A percentile compares a stretch with the other conserved stretches of the same genome.
Evolutionary conservation across 1,140 invertebrate genomes (phyloP).

Genomic region (Philotrypesis tridentata): DNA sequence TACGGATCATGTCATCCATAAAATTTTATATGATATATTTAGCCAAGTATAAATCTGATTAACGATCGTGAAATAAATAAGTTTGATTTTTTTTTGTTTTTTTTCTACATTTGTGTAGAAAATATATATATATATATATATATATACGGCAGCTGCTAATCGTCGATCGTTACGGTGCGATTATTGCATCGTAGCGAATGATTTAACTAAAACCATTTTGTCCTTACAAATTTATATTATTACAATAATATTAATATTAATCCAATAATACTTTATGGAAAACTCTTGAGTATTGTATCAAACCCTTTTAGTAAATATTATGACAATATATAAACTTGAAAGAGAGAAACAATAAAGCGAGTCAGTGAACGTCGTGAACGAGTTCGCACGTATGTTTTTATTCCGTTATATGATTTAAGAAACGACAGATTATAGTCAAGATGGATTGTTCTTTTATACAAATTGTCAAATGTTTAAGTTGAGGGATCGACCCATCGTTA

Average conservation of each 20-base stretch:
- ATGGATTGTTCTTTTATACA: slow-evolving; percentile 64
- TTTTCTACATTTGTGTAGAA: slow-evolving; percentile 33
- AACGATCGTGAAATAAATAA: background rate
- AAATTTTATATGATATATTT: slow-evolving; percentile 39
- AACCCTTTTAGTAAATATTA: slow-evolving; percentile 48
- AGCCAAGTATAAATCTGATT: background rate
- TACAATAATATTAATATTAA: slow-evolving; percentile 35
- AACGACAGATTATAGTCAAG: slow-evolving; percentile 56
- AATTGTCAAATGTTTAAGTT: slow-evolving; percentile 60
- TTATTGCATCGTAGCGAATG: slow-evolving; percentile 17
- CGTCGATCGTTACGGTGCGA: background rate
- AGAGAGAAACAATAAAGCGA: slow-evolving; percentile 43
- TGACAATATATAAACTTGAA: slow-evolving; percentile 51
- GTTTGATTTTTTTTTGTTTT: slow-evolving; percentile 22
- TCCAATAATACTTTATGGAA: slow-evolving; percentile 35
- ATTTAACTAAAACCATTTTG: slow-evolving; percentile 40
- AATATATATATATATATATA: slow-evolving; percentile 26
- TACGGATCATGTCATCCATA: background rate
- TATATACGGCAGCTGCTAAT: slow-evolving; percentile 29
- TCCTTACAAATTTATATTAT: slow-evolving; percentile 35
- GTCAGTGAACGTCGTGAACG: slow-evolving; percentile 37
- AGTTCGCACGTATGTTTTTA: slow-evolving; percentile 58
- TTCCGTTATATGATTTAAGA: slow-evolving; percentile 58
- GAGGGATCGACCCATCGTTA: slow-evolving; percentile 62
- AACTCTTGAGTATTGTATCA: slow-evolving; percentile 48